phyloP scores from a whole-genome alignment of 2,113 vertebrate genomes.

The Ciconia maguari region DNA sequence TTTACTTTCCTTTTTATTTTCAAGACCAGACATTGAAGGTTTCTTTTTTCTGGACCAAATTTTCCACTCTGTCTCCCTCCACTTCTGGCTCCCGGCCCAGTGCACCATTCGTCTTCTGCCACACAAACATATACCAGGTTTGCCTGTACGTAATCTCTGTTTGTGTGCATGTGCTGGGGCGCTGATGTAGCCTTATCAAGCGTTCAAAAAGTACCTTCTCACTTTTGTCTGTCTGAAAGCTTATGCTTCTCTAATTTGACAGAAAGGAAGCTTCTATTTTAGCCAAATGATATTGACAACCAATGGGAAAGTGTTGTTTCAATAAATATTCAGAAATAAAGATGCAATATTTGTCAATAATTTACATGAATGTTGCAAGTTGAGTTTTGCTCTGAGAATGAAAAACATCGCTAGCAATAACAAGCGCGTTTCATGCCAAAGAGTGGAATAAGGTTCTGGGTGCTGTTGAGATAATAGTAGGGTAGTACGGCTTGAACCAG shows the following conservation, averaged over 20 bases:
- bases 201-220: neutral
- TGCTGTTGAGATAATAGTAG: neutral
- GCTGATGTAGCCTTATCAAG: neutral
- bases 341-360: neutral
- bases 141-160: rapidly evolving
- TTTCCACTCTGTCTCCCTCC: neutral
- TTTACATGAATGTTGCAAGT: neutral
- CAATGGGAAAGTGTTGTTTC: neutral
- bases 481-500: neutral
- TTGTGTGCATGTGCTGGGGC: neutral
- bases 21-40: neutral
- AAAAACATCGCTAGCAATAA: neutral
- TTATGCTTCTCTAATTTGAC: neutral
- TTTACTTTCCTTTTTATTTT: constrained; percentile 28
- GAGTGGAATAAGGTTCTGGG: neutral
- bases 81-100: neutral
- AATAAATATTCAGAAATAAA: neutral
- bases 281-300: neutral
- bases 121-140: neutral
- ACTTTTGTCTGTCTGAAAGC: neutral
- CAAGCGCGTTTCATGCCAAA: neutral
- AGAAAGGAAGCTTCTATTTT: neutral
- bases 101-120: neutral
- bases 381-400: neutral
- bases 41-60: neutral